Evolutionary conservation across 1,140 invertebrate genomes (phyloP).

Genomic region (Drosophila kepulauana): DNA sequence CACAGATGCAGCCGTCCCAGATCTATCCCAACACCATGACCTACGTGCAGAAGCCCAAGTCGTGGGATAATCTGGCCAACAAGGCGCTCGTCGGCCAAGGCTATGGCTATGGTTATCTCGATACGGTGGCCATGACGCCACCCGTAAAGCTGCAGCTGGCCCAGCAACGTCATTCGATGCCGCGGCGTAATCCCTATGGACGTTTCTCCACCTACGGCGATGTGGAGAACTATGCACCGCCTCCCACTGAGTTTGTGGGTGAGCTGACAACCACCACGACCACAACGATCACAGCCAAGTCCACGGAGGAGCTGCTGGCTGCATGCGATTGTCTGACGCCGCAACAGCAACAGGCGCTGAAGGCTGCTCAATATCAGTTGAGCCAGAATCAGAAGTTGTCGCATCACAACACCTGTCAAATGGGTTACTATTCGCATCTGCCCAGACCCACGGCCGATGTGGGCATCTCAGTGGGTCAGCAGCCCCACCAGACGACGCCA

Average conservation of each 20-base stretch:
- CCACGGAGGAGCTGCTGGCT: conserved; percentile 91
- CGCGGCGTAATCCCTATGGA: conserved; percentile 86
- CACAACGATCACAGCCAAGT: conserved; percentile 88
- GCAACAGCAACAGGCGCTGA: conserved; percentile 72
- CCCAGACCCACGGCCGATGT: conserved; percentile 76
- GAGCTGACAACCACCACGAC: conserved; percentile 86
- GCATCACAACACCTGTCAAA: conserved; percentile 82
- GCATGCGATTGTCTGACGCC: conserved; percentile 76
- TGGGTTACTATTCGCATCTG: conserved; percentile 83
- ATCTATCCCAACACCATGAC: conserved; percentile 85
- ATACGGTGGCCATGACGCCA: conserved; percentile 87
- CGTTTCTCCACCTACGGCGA: conserved; percentile 85
- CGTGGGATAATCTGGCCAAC: conserved; percentile 94
- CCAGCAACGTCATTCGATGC: conserved; percentile 86
- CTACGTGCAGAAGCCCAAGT: conserved; percentile 90
- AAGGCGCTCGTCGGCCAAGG: conserved; percentile 93
- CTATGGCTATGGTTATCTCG: conserved; percentile 93
- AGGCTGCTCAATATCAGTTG: conserved; percentile 77
- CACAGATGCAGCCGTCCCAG: conserved; percentile 86
- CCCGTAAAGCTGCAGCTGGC: conserved; percentile 85
- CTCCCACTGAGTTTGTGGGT: conserved; percentile 85
- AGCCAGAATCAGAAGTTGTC: conserved; percentile 73
- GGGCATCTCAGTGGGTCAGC: conserved; percentile 63
- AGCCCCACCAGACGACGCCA: conserved; percentile 45
- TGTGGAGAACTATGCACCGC: conserved; percentile 83